Evolutionary conservation across 2,113 vertebrate genomes (phyloP), one percentile per base, ranked within the genome.

Genomic region (Notiomystis cincta): DNA sequence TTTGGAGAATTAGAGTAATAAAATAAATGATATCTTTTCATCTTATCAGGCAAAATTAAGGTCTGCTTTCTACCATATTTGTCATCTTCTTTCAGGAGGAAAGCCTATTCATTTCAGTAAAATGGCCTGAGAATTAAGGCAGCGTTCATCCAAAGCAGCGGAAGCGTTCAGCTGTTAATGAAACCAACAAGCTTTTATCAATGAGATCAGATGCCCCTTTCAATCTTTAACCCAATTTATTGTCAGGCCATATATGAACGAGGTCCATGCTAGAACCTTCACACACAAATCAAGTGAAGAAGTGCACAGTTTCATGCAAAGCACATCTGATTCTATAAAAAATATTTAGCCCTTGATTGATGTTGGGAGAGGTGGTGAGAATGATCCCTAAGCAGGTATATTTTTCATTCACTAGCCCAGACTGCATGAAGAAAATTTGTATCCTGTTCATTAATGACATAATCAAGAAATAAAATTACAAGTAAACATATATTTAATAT

Each of bases 121-220:
- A 95, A 88, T 22, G 54, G 58, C 31, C 35, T 1, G 1, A 86
- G 88, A 77, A 88, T 79, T 92, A 90, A 90, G 54, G 53, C 62
- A 92, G 66, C 21, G 4, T 77, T 92, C 85, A 90, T 80, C 33
- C 0, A 0, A 88, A 86, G 75, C 23, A 93, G 54, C 4, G n/a
- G 64, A 93, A 83, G 21, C 37, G 83, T 58, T 90, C 71, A 62
- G 35, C 86, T 86, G 38, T 58, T 95, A 88, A 90, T 88, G 92
- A 95, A 97, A 88, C 71, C 66, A 86, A 50, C 57, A 69, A 69
- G 38, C 42, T 83, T 92, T 83, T 81, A 95, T 56, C 88, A 90
- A 15, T 21, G 38, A 93, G 38, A 92, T 93, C 58, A 77, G 27
- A 88, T 66, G 76, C 15, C 73, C 56, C 47, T 66, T 61, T 77